These are phyloP conservation scores for Austrolebias charrua DNA, from an alignment of 2,797 vertebrate species.

Conservation along the genomic window DNA sequence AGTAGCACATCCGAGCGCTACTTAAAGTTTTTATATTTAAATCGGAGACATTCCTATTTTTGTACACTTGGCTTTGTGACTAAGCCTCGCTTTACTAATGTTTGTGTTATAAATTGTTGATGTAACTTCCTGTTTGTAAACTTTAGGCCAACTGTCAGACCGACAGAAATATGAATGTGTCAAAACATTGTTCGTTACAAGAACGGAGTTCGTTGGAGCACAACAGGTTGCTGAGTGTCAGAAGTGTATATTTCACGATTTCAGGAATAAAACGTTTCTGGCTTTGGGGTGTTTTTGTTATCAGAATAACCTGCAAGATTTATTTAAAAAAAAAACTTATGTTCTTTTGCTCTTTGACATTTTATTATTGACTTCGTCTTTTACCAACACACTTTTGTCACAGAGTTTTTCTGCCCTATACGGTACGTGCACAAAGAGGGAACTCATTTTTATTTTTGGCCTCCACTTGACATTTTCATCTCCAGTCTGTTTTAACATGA, in stretches of 20 bases:
- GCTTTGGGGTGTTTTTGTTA: no score
- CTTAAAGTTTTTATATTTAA: slow-evolving; percentile 9
- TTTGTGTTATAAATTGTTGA: neutral
- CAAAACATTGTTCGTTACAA: slow-evolving; percentile 26
- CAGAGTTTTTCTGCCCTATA: neutral
- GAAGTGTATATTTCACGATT: slow-evolving; percentile 7
- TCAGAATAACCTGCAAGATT: no score
- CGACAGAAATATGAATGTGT: slow-evolving; percentile 11
- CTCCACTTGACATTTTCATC: slow-evolving; percentile 11
- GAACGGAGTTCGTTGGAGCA: slow-evolving; percentile 3
- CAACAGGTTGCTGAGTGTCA: neutral
- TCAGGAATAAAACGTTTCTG: no score
- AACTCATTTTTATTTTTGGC: slow-evolving; percentile 20
- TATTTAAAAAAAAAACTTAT: neutral
- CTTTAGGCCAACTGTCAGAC: neutral
- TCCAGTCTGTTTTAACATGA: slow-evolving; percentile 11
- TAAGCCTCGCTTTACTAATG: neutral
- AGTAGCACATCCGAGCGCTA: slow-evolving; percentile 6
- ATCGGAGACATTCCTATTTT: slow-evolving; percentile 43
- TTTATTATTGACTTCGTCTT: slow-evolving; percentile 8
- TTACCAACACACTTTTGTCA: neutral
- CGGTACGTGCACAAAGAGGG: slow-evolving; percentile 16
- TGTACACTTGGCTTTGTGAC: slow-evolving; percentile 30
- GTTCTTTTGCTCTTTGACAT: no score
- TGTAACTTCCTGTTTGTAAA: slow-evolving; percentile 9